A percentile compares a stretch with the other conserved stretches of the same genome.
phyloP scores from a whole-genome alignment of 1,140 invertebrate genomes.

The Achatina immaculata region DNA sequence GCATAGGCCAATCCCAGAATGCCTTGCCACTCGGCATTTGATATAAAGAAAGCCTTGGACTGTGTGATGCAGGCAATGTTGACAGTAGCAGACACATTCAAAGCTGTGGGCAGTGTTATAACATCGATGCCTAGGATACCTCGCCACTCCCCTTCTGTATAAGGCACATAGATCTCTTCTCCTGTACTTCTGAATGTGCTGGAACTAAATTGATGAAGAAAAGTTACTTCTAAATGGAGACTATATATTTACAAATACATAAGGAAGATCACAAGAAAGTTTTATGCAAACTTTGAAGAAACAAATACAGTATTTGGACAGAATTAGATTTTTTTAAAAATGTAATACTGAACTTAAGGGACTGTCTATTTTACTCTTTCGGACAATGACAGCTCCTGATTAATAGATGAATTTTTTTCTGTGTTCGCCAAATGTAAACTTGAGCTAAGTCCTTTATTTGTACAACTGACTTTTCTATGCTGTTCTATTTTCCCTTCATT shows the following conservation, averaged over 20 bases:
- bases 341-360: not conserved
- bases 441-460: too few relatives aligned
- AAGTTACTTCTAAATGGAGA: not conserved
- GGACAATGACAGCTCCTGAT: too few relatives aligned
- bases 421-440: too few relatives aligned
- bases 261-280: not conserved
- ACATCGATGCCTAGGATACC: constrained; percentile 68
- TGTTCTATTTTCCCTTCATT: too few relatives aligned
- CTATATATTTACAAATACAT: not conserved
- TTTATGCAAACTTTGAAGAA: not conserved
- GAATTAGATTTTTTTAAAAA: not conserved
- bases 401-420: too few relatives aligned
- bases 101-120: constrained; percentile 57
- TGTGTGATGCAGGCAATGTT: constrained; percentile 70
- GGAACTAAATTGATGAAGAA: constrained; percentile 52
- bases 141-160: constrained; percentile 71
- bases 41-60: constrained; percentile 70
- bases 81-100: constrained; percentile 53
- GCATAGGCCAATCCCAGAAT: constrained; percentile 72
- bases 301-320: not conserved
- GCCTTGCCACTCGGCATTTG: constrained; percentile 72
- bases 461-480: too few relatives aligned
- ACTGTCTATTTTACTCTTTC: not conserved
- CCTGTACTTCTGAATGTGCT: constrained; percentile 54
- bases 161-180: constrained; percentile 59